Conservation (phyloP, 2,888 invertebrate genomes). For the Anthophora plumipes region DNA sequence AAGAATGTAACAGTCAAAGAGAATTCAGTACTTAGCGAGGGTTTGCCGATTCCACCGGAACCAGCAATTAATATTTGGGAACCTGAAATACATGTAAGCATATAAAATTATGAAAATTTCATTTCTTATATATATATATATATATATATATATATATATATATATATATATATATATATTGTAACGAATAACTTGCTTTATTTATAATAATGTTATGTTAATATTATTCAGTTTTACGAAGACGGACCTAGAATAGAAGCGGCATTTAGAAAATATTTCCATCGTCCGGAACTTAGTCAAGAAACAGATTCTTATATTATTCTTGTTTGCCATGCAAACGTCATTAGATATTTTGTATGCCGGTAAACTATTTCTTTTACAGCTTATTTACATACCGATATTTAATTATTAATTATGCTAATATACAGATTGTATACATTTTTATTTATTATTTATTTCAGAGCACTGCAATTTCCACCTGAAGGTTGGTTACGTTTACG, state of each 20-base stretch:
- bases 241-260: constrained; percentile 98
- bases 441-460: constrained; percentile 83
- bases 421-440: background rate
- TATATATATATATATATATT: no score
- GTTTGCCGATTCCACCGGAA: constrained; percentile 97
- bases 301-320: constrained; percentile 93
- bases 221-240: constrained; percentile 91
- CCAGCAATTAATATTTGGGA: constrained; percentile 95
- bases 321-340: constrained; percentile 98
- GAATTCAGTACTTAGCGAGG: constrained; percentile 94
- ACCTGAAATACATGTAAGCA: constrained; percentile 91
- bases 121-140: constrained; percentile 14
- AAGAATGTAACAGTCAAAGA: constrained; percentile 86
- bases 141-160: no score
- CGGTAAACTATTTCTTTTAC: constrained; percentile 85
- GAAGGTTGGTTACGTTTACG: constrained; percentile 98
- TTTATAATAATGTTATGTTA: constrained; percentile 20
- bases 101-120: background rate
- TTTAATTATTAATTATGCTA: background rate
- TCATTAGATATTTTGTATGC: constrained; percentile 97
- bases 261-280: constrained; percentile 96
- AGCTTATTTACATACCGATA: background rate
- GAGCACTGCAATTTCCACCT: constrained; percentile 97
- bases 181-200: no score
- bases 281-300: constrained; percentile 94